These are phyloP conservation scores for Hydrolagus colliei DNA, from an alignment of 2,797 vertebrate genomes.

Conservation along the genomic window DNA sequence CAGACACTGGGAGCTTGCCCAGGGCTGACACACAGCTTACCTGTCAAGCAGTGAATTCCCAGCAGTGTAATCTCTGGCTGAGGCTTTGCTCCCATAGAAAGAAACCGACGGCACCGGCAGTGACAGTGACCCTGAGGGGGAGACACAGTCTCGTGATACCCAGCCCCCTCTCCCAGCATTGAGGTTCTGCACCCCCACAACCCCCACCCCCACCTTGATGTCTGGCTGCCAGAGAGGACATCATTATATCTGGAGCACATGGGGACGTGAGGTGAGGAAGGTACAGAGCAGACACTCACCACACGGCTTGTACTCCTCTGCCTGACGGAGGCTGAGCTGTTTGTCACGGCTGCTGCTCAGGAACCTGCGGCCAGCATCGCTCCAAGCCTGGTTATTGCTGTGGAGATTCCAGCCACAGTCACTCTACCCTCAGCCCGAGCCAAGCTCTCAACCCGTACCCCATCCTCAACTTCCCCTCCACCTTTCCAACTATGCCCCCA, in stretches of 20 bases:
- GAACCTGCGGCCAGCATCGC: conserved; percentile 78
- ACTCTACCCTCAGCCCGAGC: background rate
- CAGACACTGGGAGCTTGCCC: no score
- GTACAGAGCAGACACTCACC: conserved; percentile 52
- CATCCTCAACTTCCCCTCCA: no score
- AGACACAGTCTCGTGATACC: no score
- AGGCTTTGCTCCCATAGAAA: conserved; percentile 78
- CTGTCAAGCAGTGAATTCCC: conserved; percentile 77
- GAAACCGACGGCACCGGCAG: conserved; percentile 82
- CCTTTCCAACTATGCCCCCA: no score
- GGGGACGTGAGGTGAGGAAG: background rate
- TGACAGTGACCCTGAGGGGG: background rate
- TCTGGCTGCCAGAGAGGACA: background rate
- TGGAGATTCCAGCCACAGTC: conserved; percentile 25
- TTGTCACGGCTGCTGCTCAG: conserved; percentile 83
- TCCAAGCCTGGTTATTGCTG: conserved; percentile 90
- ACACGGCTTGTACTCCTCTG: conserved; percentile 77
- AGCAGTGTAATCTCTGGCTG: conserved; percentile 76
- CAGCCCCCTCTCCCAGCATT: no score
- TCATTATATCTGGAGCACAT: background rate
- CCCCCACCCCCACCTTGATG: background rate
- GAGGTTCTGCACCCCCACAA: background rate
- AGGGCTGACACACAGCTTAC: conserved; percentile 47
- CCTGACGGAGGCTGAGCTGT: conserved; percentile 73
- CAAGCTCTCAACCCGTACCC: background rate